Percentiles rank a stretch among this genome's conserved stretches.
These are phyloP conservation scores for Alcedo atthis DNA, from an alignment of 2,797 vertebrate genomes.

Conservation along the genomic window DNA sequence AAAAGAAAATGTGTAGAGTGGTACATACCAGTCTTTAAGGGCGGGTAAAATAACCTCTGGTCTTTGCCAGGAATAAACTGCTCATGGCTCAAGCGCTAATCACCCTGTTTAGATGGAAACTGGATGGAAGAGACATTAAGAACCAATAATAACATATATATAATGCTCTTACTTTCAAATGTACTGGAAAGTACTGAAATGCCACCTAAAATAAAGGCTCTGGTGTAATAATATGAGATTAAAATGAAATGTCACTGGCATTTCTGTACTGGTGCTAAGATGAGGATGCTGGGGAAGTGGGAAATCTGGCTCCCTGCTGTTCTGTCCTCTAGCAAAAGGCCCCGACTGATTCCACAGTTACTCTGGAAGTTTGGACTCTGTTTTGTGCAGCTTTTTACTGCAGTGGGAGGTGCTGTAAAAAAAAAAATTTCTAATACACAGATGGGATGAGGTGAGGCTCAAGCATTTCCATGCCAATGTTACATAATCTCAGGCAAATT, in stretches of 20 bases:
- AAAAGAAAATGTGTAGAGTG: not conserved
- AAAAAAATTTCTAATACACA: not conserved
- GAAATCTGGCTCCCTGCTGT: no score
- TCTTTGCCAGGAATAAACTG: not conserved
- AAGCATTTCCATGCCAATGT: not conserved
- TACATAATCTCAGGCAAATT: slow-evolving; percentile 46
- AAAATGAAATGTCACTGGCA: not conserved
- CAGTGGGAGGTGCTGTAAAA: not conserved
- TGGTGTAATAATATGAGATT: not conserved
- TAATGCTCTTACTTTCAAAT: not conserved
- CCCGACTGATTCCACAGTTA: not conserved
- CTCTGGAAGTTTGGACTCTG: not conserved
- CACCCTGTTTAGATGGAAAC: not conserved
- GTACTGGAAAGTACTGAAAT: not conserved
- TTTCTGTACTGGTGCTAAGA: rapidly evolving
- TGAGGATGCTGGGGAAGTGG: no score
- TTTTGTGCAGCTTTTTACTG: not conserved
- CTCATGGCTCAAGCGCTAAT: not conserved
- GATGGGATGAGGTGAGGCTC: not conserved
- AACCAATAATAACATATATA: not conserved
- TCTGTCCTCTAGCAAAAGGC: not conserved
- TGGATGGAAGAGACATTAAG: not conserved
- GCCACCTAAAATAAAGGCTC: not conserved
- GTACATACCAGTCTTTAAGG: rapidly evolving
- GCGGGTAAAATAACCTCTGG: not conserved